Evolutionary conservation across 1,140 invertebrate genomes (phyloP).

Genomic region (Lutraria rhynchaena): DNA sequence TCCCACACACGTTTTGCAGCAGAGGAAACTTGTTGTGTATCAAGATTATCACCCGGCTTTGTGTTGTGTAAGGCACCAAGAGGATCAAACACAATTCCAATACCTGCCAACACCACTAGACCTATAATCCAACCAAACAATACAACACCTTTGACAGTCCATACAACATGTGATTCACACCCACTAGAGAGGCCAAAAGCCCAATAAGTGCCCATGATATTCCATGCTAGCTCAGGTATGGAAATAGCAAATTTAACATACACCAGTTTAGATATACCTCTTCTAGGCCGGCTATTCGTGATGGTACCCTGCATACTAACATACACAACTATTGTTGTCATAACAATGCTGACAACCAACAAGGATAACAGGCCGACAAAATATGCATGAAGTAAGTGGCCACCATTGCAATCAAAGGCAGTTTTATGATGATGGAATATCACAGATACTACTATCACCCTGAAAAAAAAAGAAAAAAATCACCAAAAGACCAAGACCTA

Average conservation of each 20-base stretch:
- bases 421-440: conserved; percentile 62
- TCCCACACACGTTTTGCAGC: conserved; percentile 83
- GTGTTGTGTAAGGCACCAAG: conserved; percentile 81
- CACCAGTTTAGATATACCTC: conserved; percentile 77
- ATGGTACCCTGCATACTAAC: conserved; percentile 80
- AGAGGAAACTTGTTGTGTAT: neutral
- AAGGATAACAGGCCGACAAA: conserved; percentile 70
- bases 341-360: conserved; percentile 70
- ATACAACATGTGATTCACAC: conserved; percentile 67
- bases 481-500: too few species aligned
- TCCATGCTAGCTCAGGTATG: conserved; percentile 89
- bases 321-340: conserved; percentile 73
- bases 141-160: conserved; percentile 84
- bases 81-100: conserved; percentile 91
- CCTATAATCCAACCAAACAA: conserved; percentile 91
- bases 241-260: conserved; percentile 85
- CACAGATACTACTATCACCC: conserved; percentile 61
- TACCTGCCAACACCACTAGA: conserved; percentile 87
- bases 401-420: conserved; percentile 48
- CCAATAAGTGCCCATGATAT: conserved; percentile 91
- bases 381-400: conserved; percentile 61
- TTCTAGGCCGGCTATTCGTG: conserved; percentile 75
- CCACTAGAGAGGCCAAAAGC: conserved; percentile 84
- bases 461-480: conserved; percentile 36
- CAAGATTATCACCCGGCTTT: neutral